These are phyloP conservation scores for Oncopodura yosiiana DNA, from an alignment of 1,140 invertebrate species.

Conservation along the genomic window DNA sequence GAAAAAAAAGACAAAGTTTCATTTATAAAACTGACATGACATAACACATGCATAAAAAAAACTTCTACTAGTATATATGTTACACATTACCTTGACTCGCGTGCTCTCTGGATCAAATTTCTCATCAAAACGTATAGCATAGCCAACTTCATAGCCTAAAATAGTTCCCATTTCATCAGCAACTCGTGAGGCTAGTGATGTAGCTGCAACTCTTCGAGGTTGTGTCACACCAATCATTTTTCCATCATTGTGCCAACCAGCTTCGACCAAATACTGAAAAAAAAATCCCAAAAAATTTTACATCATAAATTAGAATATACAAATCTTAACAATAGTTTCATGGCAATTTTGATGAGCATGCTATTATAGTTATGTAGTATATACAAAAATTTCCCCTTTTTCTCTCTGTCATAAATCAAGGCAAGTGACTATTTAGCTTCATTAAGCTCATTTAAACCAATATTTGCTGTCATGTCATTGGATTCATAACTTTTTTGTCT, in stretches of 20 bases:
- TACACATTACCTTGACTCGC: conserved; percentile 64
- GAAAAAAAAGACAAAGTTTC: not conserved
- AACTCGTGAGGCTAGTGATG: conserved; percentile 78
- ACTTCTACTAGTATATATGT: not conserved
- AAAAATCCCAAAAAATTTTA: too few relatives aligned
- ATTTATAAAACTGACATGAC: not conserved
- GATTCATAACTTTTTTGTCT: too few relatives aligned
- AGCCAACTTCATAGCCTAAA: conserved; percentile 79
- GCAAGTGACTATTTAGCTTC: too few relatives aligned
- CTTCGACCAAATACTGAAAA: conserved; percentile 73
- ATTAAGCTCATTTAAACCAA: too few relatives aligned
- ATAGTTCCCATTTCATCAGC: conserved; percentile 74
- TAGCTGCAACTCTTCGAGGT: conserved; percentile 80
- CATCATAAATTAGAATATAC: too few relatives aligned
- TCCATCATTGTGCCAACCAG: conserved; percentile 68
- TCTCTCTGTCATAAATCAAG: too few relatives aligned
- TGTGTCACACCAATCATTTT: conserved; percentile 77
- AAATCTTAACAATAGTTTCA: too few relatives aligned
- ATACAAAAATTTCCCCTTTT: too few relatives aligned
- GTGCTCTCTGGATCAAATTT: conserved; percentile 55
- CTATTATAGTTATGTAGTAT: too few relatives aligned
- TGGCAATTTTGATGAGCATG: too few relatives aligned
- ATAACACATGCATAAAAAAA: too few relatives aligned
- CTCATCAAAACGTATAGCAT: conserved; percentile 85
- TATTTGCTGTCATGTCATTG: too few relatives aligned